phyloP scores from a whole-genome alignment of 1,140 invertebrate genomes.

The Ostrea denselamellosa region DNA sequence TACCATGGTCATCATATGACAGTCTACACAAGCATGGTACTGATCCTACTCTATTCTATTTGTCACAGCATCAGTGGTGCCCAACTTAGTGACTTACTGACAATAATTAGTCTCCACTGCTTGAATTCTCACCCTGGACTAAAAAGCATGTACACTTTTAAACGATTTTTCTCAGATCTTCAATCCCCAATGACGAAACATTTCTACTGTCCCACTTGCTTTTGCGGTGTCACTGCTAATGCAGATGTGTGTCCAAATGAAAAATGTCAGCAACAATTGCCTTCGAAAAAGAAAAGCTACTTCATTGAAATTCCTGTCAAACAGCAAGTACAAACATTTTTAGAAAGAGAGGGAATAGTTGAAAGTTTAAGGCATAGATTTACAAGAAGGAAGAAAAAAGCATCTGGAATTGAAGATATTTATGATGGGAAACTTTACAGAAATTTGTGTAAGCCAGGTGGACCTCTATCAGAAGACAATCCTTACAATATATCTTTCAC shows the following conservation, averaged over 20 bases:
- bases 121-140: neutral
- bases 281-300: conserved; percentile 16
- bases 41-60: conserved; percentile 20
- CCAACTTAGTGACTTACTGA: conserved; percentile 33
- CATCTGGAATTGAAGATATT: conserved; percentile 23
- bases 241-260: neutral
- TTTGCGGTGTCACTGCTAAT: neutral
- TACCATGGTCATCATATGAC: conserved; percentile 41
- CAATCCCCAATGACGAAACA: conserved; percentile 27
- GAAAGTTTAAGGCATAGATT: conserved; percentile 10
- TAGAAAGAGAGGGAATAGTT: neutral
- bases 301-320: conserved; percentile 42
- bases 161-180: conserved; percentile 17
- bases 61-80: conserved; percentile 3
- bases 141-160: conserved; percentile 7
- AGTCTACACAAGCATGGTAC: conserved; percentile 21
- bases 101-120: conserved; percentile 35
- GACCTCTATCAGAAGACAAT: conserved; percentile 26
- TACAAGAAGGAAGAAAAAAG: conserved; percentile 4
- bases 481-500: conserved; percentile 55
- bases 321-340: conserved; percentile 19
- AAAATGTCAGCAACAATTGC: neutral
- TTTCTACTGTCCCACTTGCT: conserved; percentile 27
- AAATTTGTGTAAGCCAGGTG: neutral
- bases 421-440: conserved; percentile 39